Base-by-base conservation (phyloP, 2,113 vertebrate genomes). In the Circaetus cinerascens region DNA sequence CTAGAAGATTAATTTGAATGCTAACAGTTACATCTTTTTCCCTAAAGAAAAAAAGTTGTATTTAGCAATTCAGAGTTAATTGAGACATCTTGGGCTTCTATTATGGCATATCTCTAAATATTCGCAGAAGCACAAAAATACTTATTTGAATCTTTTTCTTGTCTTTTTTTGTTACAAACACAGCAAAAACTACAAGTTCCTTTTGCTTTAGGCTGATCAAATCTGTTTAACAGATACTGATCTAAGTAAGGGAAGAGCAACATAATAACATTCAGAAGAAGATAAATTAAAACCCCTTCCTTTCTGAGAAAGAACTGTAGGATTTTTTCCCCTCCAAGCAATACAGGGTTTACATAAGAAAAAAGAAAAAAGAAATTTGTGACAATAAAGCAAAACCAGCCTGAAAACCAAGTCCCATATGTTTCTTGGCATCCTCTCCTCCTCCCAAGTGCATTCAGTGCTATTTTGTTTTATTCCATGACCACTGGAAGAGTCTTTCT, bases 191-290 rank as follows among this genome's bases (percentile, higher is more conserved):
- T 67, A 2, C 62, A 57, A 81, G 32, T 68, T 94, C 60, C 81
- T 92, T 91, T 92, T 60, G 84, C 57, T 95, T 55, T 87, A 63
- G 45, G 93, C 66, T 85, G 60, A 94, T 90, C 30, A 80, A 46
- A 90, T 94, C 90, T 90, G 88, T 80, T 96, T 96, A 97, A 95
- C 12, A 92, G 86, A 97, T 19, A 68, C 34, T 38, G 93, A 88
- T 72, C 83, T 82, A 94, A 96, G 79, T 76, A 71, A 78, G 41
- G 55, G 59, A 95, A 50, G 32, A 97, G 86, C 29, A 96, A 78
- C 45, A 89, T 40, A 97, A 51, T 73, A 96, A 94, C 69, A 87
- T 92, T 73, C 53, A 62, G 57, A 32, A 55, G 38, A 91, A 96
- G 78, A 94, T 87, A 90, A 92, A 96, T 79, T 85, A 66, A 94